These are phyloP conservation scores for Drosophila tropicalis DNA, from an alignment of 1,140 invertebrate genomes.

Conservation along the genomic window DNA sequence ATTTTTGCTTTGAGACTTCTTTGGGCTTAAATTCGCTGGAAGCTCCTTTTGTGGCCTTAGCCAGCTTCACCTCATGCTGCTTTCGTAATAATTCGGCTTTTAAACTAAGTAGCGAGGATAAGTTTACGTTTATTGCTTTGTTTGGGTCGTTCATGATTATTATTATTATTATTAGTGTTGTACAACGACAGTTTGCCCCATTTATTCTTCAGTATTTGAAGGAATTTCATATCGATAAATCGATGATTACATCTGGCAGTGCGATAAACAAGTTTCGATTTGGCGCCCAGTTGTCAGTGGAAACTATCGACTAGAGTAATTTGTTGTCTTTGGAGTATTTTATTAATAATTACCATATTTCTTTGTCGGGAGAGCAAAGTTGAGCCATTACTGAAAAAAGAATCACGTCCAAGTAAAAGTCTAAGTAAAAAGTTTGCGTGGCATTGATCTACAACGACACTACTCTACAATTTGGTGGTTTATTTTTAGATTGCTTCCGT, in stretches of 20 bases:
- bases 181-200: neutral
- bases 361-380: neutral
- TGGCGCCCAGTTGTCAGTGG: neutral
- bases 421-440: neutral
- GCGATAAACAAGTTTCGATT: neutral
- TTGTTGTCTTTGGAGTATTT: too few species aligned
- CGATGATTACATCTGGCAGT: too few species aligned
- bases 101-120: slow-evolving; percentile 83
- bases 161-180: slow-evolving; percentile 9
- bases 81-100: slow-evolving; percentile 91
- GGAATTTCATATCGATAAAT: too few species aligned
- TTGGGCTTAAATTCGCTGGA: slow-evolving; percentile 47
- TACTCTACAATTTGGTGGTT: slow-evolving; percentile 18
- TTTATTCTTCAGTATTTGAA: neutral
- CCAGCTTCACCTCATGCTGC: slow-evolving; percentile 89
- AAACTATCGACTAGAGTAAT: neutral
- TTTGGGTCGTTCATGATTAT: slow-evolving; percentile 80
- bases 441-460: too few species aligned
- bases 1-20: slow-evolving; percentile 30
- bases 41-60: slow-evolving; percentile 84
- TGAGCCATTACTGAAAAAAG: too few species aligned
- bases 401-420: neutral
- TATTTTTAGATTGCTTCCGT: slow-evolving; percentile 56
- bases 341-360: neutral
- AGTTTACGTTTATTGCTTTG: slow-evolving; percentile 78